Percentiles rank a stretch among this genome's conserved stretches.
These are phyloP conservation scores for Eonycteris spelaea DNA, from an alignment of 2,113 vertebrate species.

Conservation along the genomic window DNA sequence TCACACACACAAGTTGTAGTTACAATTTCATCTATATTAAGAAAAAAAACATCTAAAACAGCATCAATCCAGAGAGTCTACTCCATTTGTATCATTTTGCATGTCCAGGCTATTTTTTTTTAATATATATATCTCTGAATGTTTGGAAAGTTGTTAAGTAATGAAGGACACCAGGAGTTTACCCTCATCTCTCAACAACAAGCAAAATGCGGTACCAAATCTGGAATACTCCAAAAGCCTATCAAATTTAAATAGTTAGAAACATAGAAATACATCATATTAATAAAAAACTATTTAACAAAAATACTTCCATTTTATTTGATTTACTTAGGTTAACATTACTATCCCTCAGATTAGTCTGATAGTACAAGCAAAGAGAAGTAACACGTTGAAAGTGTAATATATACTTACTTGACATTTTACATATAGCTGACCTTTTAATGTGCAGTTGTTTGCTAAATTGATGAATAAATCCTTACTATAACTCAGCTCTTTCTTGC, in stretches of 20 bases:
- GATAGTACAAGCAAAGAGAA: not conserved
- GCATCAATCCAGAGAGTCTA: not conserved
- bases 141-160: not conserved
- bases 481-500: not conserved
- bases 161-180: not conserved
- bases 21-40: not conserved
- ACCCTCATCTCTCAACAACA: not conserved
- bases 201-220: not conserved
- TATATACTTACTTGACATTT: not conserved
- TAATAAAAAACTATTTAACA: not conserved
- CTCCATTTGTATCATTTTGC: not conserved
- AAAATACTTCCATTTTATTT: constrained; percentile 10
- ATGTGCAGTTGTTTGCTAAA: not conserved
- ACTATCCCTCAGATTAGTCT: not conserved
- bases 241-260: not conserved
- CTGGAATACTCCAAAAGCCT: not conserved
- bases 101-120: not conserved
- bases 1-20: not conserved
- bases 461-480: not conserved
- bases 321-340: not conserved
- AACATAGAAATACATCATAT: not conserved
- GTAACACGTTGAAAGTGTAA: not conserved
- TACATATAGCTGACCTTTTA: not conserved
- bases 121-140: not conserved
- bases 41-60: not conserved